Base-by-base conservation (phyloP, 2,888 invertebrate species). In the Eurytoma californica region DNA sequence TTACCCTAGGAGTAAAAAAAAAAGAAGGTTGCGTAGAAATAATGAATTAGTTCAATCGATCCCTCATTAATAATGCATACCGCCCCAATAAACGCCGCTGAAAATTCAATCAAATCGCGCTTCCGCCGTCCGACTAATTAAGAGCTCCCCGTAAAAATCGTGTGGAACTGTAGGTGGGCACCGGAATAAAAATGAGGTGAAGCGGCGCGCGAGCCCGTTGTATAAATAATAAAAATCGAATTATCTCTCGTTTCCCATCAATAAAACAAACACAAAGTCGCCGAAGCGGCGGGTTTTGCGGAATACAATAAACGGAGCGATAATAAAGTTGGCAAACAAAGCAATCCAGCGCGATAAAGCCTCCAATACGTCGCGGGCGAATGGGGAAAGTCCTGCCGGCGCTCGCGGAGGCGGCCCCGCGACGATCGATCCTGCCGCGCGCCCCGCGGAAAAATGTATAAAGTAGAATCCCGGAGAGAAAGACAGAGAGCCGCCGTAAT, bases 241-340 rank as follows among this genome's bases (percentile, higher is more conserved):
- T 61, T 61, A 61, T 24, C 39, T 30, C 28, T 47, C 28, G 28
- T 47, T 16, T 14, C 60, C 60, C 13, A 7, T 16, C 30, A 39
- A n/a, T 39, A 63, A 63, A 39, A 28, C 63, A n/a, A 9, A 16
- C 60, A 60, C 28, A n/a, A 53, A 53, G 53, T 53, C 14, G 53
- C n/a, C 18, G n/a, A 4, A 9, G 4, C 63, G n/a, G 3, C 5
- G 53, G n/a, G 16, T 53, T n/a, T 5, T 16, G 13, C 49, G 49
- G 28, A 30, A 24, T 63, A 65, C 12, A 65, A 65, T 65, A 49
- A 65, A 30, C 63, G n/a, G n/a, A n/a, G 30, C 30, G 55, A 55
- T 67, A 67, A 53, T 67, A 67, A 67, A 67, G 67, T 67, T 55
- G 67, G 67, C 67, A 55, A 30, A 67, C 67, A 67, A 67, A 67